Percentiles rank a stretch among this genome's conserved stretches.
These are phyloP conservation scores for Sebastolobus alascanus DNA, from an alignment of 2,797 vertebrate genomes.

Conservation along the genomic window DNA sequence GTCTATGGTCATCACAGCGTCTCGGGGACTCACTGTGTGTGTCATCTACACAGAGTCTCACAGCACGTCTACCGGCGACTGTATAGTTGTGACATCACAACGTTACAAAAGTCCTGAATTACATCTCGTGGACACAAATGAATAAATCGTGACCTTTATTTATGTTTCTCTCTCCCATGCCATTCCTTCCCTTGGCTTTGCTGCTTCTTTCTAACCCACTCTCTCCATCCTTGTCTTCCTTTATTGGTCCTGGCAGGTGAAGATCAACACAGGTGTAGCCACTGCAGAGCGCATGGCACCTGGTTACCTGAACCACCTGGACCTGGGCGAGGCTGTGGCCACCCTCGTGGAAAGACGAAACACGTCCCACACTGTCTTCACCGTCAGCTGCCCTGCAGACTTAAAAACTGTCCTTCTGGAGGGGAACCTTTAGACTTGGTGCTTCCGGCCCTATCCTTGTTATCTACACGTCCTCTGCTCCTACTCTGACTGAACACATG, in stretches of 20 bases:
- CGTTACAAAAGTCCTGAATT: too few species aligned
- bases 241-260: constrained; percentile 78
- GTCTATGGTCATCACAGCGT: too few species aligned
- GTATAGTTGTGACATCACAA: too few species aligned
- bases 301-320: constrained; percentile 84
- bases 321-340: constrained; percentile 82
- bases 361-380: constrained; percentile 81
- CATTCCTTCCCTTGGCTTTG: too few species aligned
- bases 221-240: too few species aligned
- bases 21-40: too few species aligned
- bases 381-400: constrained; percentile 82
- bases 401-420: constrained; percentile 82
- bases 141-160: too few species aligned
- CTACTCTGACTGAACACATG: constrained; percentile 11
- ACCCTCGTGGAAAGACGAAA: constrained; percentile 75
- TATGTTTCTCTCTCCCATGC: too few species aligned
- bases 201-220: too few species aligned
- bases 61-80: too few species aligned
- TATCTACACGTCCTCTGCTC: constrained; percentile 5
- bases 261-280: constrained; percentile 87
- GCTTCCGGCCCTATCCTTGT: neutral
- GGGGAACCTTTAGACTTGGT: constrained; percentile 63
- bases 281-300: constrained; percentile 81
- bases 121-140: too few species aligned
- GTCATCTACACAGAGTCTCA: too few species aligned